phyloP scores from a whole-genome alignment of 1,140 invertebrate species.

The Hetaerina americana region DNA sequence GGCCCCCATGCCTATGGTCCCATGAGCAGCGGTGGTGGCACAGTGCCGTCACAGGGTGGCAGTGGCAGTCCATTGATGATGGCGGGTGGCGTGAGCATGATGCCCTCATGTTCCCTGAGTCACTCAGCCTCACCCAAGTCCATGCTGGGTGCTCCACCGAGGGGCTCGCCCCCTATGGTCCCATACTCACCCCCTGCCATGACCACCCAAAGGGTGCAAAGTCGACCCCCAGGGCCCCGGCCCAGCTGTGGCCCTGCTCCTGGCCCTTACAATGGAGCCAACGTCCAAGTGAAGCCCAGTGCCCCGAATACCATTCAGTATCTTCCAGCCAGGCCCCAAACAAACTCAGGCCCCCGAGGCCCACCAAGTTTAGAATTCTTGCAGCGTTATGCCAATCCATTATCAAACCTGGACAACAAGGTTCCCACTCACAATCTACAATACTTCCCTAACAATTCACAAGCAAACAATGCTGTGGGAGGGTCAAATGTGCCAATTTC shows the following conservation, averaged over 20 bases:
- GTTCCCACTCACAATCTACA: conserved; percentile 56
- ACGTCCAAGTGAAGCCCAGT: conserved; percentile 87
- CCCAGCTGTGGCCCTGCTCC: neutral
- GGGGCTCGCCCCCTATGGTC: conserved; percentile 24
- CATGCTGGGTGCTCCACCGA: conserved; percentile 28
- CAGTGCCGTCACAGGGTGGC: conserved; percentile 27
- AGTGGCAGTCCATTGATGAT: conserved; percentile 30
- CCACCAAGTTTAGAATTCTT: conserved; percentile 86
- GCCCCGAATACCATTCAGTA: conserved; percentile 97
- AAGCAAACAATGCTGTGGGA: conserved; percentile 24
- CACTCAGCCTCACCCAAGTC: conserved; percentile 23
- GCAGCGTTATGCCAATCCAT: conserved; percentile 70
- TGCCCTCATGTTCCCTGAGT: conserved; percentile 32
- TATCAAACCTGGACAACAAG: conserved; percentile 56
- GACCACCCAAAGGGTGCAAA: conserved; percentile 23
- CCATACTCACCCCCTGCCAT: conserved; percentile 11
- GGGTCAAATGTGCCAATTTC: conserved; percentile 17
- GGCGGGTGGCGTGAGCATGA: conserved; percentile 39
- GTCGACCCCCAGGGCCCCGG: conserved; percentile 32
- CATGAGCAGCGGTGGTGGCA: conserved; percentile 29
- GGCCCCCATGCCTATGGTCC: conserved; percentile 32
- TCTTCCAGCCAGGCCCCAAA: conserved; percentile 71
- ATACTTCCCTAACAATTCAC: conserved; percentile 50
- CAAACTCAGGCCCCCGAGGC: conserved; percentile 48
- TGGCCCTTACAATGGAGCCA: conserved; percentile 63